These are phyloP conservation scores for Rhabdomys dilectus DNA, from an alignment of 2,113 vertebrate species.

Conservation along the genomic window DNA sequence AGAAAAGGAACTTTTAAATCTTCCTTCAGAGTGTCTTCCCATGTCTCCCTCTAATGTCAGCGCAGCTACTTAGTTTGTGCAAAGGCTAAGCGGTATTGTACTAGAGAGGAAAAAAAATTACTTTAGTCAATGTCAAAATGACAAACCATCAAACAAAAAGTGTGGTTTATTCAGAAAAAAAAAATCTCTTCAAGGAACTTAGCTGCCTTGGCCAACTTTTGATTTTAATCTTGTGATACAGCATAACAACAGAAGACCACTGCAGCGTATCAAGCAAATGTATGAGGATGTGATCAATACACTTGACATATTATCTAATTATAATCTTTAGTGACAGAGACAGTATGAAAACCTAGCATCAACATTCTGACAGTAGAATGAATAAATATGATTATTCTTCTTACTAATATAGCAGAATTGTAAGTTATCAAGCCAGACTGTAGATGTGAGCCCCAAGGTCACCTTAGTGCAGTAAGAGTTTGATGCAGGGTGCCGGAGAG, in stretches of 20 bases:
- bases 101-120: conserved; percentile 78
- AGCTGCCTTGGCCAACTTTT: conserved; percentile 85
- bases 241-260: conserved; percentile 85
- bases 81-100: conserved; percentile 28
- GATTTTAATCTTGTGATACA: conserved; percentile 85
- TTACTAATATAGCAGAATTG: conserved; percentile 89
- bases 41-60: conserved; percentile 74
- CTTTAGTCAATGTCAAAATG: conserved; percentile 81
- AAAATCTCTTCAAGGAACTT: conserved; percentile 73
- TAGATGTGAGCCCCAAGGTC: conserved; percentile 92
- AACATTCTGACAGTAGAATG: conserved; percentile 92
- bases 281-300: conserved; percentile 89
- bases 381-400: conserved; percentile 93
- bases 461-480: conserved; percentile 96
- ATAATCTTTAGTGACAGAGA: conserved; percentile 88
- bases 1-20: conserved; percentile 62
- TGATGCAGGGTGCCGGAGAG: conserved; percentile 94
- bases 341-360: conserved; percentile 93
- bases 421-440: conserved; percentile 87
- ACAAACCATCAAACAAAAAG: conserved; percentile 82
- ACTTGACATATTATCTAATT: conserved; percentile 90
- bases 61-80: conserved; percentile 70
- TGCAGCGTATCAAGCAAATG: conserved; percentile 84
- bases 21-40: conserved; percentile 32
- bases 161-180: conserved; percentile 83